Percentiles rank a stretch among this genome's conserved stretches.
These are phyloP conservation scores for Ophiothrix spiculata DNA, from an alignment of 35 echinoderm and acorn worm species.

Conservation along the genomic window DNA sequence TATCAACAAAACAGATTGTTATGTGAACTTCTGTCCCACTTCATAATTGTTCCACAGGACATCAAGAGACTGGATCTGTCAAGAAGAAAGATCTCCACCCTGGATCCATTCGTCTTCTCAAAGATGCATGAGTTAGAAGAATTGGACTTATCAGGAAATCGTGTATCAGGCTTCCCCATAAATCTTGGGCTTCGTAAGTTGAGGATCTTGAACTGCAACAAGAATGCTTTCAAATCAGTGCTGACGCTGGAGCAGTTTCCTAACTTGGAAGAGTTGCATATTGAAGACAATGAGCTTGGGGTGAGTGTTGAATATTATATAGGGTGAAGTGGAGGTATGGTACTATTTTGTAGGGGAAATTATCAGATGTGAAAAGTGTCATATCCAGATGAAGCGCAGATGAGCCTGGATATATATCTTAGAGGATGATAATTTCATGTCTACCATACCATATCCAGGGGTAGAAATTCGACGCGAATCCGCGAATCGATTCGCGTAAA, in stretches of 20 bases:
- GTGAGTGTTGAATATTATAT: slow-evolving; percentile 67
- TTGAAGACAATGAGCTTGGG: slow-evolving; percentile 79
- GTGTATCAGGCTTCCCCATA: slow-evolving; percentile 56
- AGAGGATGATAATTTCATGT: too few relatives aligned
- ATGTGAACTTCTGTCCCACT: too few relatives aligned
- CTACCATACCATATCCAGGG: too few relatives aligned
- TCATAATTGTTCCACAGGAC: too few relatives aligned
- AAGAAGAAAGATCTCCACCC: slow-evolving; percentile 78
- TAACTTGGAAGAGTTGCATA: slow-evolving; percentile 80
- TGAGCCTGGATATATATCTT: too few relatives aligned
- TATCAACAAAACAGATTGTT: too few relatives aligned
- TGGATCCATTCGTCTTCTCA: slow-evolving; percentile 87
- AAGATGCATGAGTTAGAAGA: slow-evolving; percentile 71
- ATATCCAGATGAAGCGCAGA: too few relatives aligned
- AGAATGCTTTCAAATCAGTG: slow-evolving; percentile 74
- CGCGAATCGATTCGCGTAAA: too few relatives aligned
- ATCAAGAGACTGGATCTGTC: slow-evolving; percentile 81
- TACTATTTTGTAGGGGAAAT: too few relatives aligned
- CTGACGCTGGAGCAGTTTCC: slow-evolving; percentile 85
- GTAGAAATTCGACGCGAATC: too few relatives aligned
- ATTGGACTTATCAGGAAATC: slow-evolving; percentile 62
- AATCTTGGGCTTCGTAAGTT: slow-evolving; percentile 67
- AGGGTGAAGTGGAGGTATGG: too few relatives aligned
- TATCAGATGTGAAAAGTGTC: too few relatives aligned
- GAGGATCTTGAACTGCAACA: slow-evolving; percentile 60